Evolutionary conservation across 2,113 vertebrate genomes (phyloP), one percentile per base, ranked within the genome.

Genomic region (Desmodus rotundus): DNA sequence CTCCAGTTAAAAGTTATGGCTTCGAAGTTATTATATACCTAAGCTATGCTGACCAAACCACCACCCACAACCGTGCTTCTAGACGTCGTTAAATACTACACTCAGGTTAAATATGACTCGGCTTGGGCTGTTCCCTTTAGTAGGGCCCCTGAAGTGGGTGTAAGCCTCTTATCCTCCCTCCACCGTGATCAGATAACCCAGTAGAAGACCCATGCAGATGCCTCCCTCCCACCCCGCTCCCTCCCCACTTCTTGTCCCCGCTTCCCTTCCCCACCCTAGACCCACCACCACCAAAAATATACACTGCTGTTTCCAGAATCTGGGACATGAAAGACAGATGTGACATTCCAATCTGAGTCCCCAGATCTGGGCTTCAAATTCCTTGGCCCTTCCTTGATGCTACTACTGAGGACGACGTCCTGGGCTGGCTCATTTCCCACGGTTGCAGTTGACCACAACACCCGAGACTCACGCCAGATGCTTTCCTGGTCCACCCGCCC

Each of bases 1-100:
- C 98, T 99, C 98, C 98, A 99, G 98, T 98, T 98, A 98, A 98
- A 98, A 98, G 98, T 98, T 99, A 99, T 99, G 98, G 98, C 98
- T 99, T 99, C 97, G 97, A 98, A 98, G 98, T 98, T 97, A 97
- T 97, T 96, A 87, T 52, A 97, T 36, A 96, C 86, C 84, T 86
- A 89, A 98, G 91, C 97, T 93, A 97, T 45, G 97, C 95, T 84
- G 96, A 98, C 97, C 97, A 84, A 97, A 96, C 95, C 95, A 93
- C 86, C 97, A 92, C 92, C 56, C 94, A 41, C 65, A 87, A 15
- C 19, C 87, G 78, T 43, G 94, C 90, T 95, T 94, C 96, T 78
- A 97, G 96, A 93, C 65, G 1, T 68, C 81, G 26, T 96, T 92
- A 93, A 97, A 93, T 90, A 96, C 93, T 92, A 97, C 70, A 68